Conservation (phyloP, 2,113 vertebrate species). For the Neogale vison region DNA sequence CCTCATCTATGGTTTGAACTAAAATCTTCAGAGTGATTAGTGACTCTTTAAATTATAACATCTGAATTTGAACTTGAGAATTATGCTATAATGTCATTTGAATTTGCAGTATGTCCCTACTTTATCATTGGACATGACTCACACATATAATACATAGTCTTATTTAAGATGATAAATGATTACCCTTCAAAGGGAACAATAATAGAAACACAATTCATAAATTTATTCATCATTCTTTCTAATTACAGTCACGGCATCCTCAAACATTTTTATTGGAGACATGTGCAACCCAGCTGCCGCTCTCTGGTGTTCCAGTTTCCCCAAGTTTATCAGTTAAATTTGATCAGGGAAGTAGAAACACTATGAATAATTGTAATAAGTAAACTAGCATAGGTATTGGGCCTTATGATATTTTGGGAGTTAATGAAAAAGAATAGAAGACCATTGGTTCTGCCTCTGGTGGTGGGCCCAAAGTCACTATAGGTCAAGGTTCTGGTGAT, state of each 20-base stretch:
- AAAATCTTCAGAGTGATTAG: constrained; percentile 1
- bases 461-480: not conserved
- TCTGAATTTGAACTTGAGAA: constrained; percentile 21
- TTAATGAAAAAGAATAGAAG: not conserved
- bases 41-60: not conserved
- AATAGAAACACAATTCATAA: not conserved
- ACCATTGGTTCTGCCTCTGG: not conserved
- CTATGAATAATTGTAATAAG: not conserved
- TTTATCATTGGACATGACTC: not conserved
- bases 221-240: constrained; percentile 39
- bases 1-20: not conserved
- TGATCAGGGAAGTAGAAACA: not conserved
- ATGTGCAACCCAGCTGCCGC: not conserved
- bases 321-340: not conserved
- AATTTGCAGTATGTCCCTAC: not conserved
- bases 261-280: not conserved
- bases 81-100: constrained; percentile 13
- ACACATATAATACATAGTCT: not conserved
- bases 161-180: constrained; percentile 21
- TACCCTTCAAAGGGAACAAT: not conserved
- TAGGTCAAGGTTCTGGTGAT: not conserved
- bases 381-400: not conserved
- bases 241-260: not conserved
- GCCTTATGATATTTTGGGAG: not conserved
- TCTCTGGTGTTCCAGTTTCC: not conserved